Evolutionary conservation across 2,113 vertebrate species (phyloP).

Genomic region (Athene cunicularia): DNA sequence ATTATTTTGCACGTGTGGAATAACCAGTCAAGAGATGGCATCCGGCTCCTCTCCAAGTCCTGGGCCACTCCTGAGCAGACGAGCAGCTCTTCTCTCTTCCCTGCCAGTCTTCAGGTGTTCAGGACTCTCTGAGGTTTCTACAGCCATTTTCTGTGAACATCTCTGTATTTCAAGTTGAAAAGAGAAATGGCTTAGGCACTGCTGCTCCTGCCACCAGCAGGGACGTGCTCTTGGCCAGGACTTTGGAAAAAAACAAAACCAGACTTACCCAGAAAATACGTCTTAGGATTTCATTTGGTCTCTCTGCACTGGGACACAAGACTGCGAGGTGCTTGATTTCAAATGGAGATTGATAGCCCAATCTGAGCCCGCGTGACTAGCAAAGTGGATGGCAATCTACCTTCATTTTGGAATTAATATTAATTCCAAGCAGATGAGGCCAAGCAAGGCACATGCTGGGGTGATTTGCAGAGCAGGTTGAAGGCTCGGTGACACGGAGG

Average conservation of each 20-base stretch:
- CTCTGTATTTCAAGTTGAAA: not conserved
- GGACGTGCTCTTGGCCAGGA: not conserved
- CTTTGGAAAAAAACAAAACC: not conserved
- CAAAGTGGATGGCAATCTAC: not conserved
- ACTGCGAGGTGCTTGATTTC: not conserved
- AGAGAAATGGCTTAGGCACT: accelerated
- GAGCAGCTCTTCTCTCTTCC: not conserved
- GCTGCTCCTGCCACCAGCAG: not conserved
- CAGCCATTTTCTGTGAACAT: not conserved
- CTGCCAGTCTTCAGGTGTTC: not conserved
- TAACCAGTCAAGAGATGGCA: not conserved
- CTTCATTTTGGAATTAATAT: not conserved
- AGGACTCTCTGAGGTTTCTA: not conserved
- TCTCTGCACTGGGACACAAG: not conserved
- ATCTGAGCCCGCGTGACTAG: not conserved
- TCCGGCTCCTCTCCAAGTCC: not conserved
- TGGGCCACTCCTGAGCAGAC: not conserved
- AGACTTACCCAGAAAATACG: not conserved
- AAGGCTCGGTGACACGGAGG: not conserved
- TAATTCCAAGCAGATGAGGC: not conserved
- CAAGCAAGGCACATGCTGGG: not conserved
- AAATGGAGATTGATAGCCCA: not conserved
- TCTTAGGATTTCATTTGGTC: not conserved
- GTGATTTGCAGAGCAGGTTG: not conserved
- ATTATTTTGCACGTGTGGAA: not conserved